Conservation (phyloP, 2,797 vertebrate genomes). For the Labeo calbasu region DNA sequence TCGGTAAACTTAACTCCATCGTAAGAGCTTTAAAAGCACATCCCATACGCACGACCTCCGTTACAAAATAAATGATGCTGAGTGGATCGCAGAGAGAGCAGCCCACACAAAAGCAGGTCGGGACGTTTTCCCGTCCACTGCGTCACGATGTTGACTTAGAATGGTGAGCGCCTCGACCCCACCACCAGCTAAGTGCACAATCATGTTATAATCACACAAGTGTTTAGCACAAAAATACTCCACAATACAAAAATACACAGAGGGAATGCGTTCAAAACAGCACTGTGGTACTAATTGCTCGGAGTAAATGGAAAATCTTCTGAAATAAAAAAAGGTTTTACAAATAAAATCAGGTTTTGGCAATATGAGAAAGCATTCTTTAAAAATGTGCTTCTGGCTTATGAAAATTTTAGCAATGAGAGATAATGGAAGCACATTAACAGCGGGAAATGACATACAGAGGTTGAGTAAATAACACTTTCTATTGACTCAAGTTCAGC, state of each 20-base stretch:
- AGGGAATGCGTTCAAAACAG: constrained; percentile 23
- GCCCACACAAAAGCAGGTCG: constrained; percentile 52
- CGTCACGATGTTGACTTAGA: constrained; percentile 54
- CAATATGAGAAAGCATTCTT: neutral
- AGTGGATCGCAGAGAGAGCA: constrained; percentile 39
- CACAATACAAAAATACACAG: neutral
- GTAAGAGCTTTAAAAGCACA: constrained; percentile 46
- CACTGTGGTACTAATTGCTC: neutral
- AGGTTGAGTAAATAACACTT: constrained; percentile 48
- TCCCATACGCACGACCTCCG: constrained; percentile 17
- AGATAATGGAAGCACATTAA: constrained; percentile 31
- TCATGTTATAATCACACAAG: constrained; percentile 37
- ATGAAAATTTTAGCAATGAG: constrained; percentile 8
- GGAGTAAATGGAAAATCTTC: neutral
- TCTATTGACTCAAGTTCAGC: constrained; percentile 42
- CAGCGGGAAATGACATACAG: constrained; percentile 35
- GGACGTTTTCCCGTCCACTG: constrained; percentile 31
- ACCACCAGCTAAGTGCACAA: constrained; percentile 35
- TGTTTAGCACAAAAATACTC: constrained; percentile 30
- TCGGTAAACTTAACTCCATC: constrained; percentile 24
- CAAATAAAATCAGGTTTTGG: neutral
- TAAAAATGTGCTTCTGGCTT: constrained; percentile 9
- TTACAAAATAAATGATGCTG: constrained; percentile 49
- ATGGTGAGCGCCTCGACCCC: constrained; percentile 14
- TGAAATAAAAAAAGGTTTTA: neutral